A percentile compares a stretch with the other conserved stretches of the same genome.
Evolutionary conservation across 2,797 vertebrate genomes (phyloP).

Genomic region (Crocidura indochinensis): DNA sequence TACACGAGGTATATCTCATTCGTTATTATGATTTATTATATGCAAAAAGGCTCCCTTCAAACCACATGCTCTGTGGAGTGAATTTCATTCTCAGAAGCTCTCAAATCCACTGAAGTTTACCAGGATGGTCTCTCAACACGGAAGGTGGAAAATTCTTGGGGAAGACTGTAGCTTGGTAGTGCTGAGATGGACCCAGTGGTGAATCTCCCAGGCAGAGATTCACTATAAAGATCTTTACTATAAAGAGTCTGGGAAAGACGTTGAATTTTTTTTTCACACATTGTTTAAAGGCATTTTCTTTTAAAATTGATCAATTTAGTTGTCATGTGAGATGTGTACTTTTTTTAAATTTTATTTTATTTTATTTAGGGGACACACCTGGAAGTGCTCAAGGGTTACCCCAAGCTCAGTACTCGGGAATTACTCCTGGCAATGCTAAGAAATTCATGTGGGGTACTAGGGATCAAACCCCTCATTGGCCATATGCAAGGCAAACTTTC

Average conservation of each 20-base stretch:
- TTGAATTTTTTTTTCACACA: constrained; percentile 18
- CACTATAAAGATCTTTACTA: not conserved
- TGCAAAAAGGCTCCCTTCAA: constrained; percentile 10
- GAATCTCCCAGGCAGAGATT: not conserved
- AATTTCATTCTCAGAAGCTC: constrained; percentile 9
- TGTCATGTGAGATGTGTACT: not conserved
- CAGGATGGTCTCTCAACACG: not conserved
- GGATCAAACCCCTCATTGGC: too few species aligned
- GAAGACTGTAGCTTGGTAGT: too few species aligned
- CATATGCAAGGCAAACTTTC: too few species aligned
- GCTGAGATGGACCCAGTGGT: too few species aligned
- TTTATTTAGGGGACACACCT: too few species aligned
- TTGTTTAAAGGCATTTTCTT: constrained; percentile 23
- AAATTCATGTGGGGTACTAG: too few species aligned
- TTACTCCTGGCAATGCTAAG: too few species aligned
- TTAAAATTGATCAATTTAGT: constrained; percentile 11
- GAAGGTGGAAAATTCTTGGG: not conserved
- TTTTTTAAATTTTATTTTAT: not conserved
- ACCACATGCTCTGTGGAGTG: not conserved
- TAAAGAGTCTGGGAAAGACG: not conserved
- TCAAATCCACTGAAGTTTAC: not conserved
- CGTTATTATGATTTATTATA: constrained; percentile 30
- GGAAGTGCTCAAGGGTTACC: too few species aligned
- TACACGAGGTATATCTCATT: constrained; percentile 46
- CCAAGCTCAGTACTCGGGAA: too few species aligned